Conservation (phyloP, 2,797 vertebrate genomes). For the Tiaroga cobitis region DNA sequence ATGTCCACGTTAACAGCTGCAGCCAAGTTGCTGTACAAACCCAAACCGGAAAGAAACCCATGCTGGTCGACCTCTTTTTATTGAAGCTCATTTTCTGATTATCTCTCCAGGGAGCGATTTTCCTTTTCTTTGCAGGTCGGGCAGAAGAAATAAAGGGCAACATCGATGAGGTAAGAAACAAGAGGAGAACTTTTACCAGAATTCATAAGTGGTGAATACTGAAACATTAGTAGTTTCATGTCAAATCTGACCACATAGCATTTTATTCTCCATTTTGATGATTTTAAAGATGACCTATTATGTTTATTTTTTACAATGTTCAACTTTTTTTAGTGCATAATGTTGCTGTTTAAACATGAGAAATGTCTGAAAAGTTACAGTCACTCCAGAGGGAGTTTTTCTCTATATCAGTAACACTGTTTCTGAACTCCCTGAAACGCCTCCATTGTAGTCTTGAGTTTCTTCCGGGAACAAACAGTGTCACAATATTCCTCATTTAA, state of each 20-base stretch:
- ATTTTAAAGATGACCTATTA: background rate
- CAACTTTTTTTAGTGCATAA: background rate
- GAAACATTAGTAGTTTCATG: background rate
- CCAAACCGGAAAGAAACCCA: background rate
- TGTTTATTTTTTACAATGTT: background rate
- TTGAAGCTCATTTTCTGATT: background rate
- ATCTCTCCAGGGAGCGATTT: constrained; percentile 81
- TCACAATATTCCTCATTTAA: no score
- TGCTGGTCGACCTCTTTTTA: background rate
- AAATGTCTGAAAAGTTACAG: background rate
- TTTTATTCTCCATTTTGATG: background rate
- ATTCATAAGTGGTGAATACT: background rate
- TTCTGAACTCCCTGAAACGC: background rate
- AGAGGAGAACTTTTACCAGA: background rate
- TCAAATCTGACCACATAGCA: background rate
- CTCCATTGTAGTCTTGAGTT: background rate
- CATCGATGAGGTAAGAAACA: constrained; percentile 79
- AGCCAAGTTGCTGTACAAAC: background rate
- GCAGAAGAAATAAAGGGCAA: constrained; percentile 88
- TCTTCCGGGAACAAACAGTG: background rate
- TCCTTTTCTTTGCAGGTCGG: constrained; percentile 87
- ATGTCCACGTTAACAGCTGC: background rate
- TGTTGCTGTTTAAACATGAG: background rate
- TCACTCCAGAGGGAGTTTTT: background rate
- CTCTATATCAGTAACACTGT: background rate